Evolutionary conservation across 2,888 invertebrate genomes (phyloP).

Genomic region (Rhimphoctona megacephalus): DNA sequence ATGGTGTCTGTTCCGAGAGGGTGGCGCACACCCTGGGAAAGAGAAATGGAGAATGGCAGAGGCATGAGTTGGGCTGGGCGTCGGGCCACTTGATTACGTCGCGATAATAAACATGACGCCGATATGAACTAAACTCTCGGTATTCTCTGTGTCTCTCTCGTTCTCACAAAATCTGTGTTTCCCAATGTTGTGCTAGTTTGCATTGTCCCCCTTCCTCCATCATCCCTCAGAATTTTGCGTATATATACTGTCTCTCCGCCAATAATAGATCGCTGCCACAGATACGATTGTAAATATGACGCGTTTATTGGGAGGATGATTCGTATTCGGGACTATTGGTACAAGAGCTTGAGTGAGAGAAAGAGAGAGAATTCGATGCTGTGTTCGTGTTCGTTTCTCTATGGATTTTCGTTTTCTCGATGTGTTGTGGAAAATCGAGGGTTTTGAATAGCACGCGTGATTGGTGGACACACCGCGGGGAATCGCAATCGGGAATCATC

Average conservation of each 20-base stretch:
- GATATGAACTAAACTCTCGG: slow-evolving; percentile 80
- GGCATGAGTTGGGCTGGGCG: slow-evolving; percentile 71
- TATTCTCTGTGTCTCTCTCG: slow-evolving; percentile 49
- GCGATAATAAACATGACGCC: slow-evolving; percentile 83
- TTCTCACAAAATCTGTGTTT: slow-evolving; percentile 48
- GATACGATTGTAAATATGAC: slow-evolving; percentile 81
- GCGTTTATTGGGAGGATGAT: slow-evolving; percentile 78
- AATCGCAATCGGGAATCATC: slow-evolving; percentile 72
- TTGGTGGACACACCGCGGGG: slow-evolving; percentile 65
- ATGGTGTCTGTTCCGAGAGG: slow-evolving; percentile 63
- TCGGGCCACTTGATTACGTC: slow-evolving; percentile 82
- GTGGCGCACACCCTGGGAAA: slow-evolving; percentile 44
- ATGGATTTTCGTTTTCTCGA: slow-evolving; percentile 62
- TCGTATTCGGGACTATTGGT: slow-evolving; percentile 65
- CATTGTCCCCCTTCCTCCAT: slow-evolving; percentile 36
- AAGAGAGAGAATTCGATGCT: not conserved
- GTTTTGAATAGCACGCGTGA: slow-evolving; percentile 59
- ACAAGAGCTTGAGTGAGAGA: not conserved
- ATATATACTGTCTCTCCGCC: slow-evolving; percentile 70
- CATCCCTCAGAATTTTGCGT: slow-evolving; percentile 40
- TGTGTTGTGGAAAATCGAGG: slow-evolving; percentile 63
- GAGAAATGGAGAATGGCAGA: slow-evolving; percentile 55
- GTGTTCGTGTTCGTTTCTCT: slow-evolving; percentile 46
- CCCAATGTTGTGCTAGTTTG: slow-evolving; percentile 63
- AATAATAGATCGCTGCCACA: slow-evolving; percentile 79